Evolutionary conservation across 1,140 invertebrate species (phyloP).

Genomic region (Cotesia chilonis): DNA sequence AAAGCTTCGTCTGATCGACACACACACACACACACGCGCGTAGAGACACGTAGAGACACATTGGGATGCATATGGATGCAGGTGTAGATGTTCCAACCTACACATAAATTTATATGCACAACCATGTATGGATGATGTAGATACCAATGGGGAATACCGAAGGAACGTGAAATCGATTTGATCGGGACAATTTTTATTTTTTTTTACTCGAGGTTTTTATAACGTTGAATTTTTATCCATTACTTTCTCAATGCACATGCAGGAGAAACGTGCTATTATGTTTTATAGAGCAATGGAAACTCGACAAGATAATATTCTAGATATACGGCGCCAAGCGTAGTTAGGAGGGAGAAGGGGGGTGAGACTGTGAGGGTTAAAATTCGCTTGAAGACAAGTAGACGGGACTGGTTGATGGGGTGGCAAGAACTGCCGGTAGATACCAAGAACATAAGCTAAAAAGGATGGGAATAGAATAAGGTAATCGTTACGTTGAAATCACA

Average conservation of each 20-base stretch:
- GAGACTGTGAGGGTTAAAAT: background rate
- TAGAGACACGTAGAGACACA: too few species aligned
- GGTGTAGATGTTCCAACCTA: too few species aligned
- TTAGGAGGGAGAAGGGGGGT: background rate
- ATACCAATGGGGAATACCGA: background rate
- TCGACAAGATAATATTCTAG: conserved; percentile 7
- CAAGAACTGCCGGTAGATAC: too few species aligned
- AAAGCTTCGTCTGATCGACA: too few species aligned
- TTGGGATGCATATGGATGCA: too few species aligned
- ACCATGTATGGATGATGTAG: conserved; percentile 5
- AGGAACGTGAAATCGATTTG: conserved; percentile 11
- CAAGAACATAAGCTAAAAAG: too few species aligned
- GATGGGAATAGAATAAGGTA: too few species aligned
- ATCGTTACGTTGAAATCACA: too few species aligned
- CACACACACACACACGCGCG: too few species aligned
- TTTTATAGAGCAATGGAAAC: conserved; percentile 6
- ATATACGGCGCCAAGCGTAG: background rate
- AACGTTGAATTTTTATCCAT: background rate
- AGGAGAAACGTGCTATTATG: background rate
- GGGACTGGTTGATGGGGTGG: too few species aligned
- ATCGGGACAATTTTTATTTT: background rate
- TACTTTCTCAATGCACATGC: conserved; percentile 1
- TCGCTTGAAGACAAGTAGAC: background rate
- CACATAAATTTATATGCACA: background rate
- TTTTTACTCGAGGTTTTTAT: background rate